Evolutionary conservation across 2,113 vertebrate species (phyloP).

Genomic region (Arizona elegans): DNA sequence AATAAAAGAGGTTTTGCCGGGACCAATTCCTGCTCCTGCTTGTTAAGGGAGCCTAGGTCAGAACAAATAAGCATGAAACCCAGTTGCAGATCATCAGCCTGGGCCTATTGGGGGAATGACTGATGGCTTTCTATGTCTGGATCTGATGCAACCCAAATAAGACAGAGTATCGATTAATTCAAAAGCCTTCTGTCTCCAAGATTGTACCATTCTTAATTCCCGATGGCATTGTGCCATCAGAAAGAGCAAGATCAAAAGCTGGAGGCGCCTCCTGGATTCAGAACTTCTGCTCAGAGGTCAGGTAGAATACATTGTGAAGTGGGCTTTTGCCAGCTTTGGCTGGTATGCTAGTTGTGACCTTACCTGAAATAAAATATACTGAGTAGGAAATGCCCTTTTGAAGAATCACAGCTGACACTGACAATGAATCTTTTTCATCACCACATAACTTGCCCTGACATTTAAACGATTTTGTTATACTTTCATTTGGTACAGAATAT

Average conservation of each 20-base stretch:
- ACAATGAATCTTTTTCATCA: background rate
- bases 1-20: no score
- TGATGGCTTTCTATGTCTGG: background rate
- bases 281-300: background rate
- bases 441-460: background rate
- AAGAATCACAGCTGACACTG: background rate
- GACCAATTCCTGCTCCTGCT: no score
- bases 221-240: background rate
- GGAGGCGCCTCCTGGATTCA: background rate
- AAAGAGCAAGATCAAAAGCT: background rate
- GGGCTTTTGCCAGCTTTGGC: background rate
- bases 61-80: background rate
- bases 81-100: background rate
- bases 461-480: background rate
- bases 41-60: no score
- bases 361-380: background rate
- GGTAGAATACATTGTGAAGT: background rate
- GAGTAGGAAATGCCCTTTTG: background rate
- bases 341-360: background rate
- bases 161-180: background rate
- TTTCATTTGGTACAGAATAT: background rate
- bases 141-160: background rate
- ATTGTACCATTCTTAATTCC: background rate
- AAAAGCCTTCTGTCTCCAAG: background rate
- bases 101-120: background rate